Evolutionary conservation across 2,888 invertebrate species (phyloP), one percentile per base, ranked within the genome.

Genomic region (Habrosyne pyritoides): DNA sequence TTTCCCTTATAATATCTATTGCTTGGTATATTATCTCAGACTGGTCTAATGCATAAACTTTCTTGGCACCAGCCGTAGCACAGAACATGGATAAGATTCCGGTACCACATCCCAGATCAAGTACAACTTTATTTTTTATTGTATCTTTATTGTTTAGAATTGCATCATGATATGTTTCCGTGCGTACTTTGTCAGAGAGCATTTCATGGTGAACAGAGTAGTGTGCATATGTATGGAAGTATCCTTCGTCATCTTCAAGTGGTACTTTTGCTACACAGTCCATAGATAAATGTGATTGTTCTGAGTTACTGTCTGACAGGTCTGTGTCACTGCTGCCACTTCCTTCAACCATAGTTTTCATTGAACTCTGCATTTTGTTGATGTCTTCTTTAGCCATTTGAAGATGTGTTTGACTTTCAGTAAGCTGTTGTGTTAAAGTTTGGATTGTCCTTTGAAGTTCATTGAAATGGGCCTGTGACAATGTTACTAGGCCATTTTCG

Each of bases 41-140:
- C 84, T 98, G 98, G 84, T 99, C 99, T 66, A 99, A 95, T 68
- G 98, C 99, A 79, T 97, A 96, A 5, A 99, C 98, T 87, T 94
- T 95, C 59, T 94, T 93, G 47, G 99, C 99, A 24, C 99, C 99
- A 21, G 99, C 98, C 77, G 97, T 95, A 10, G 98, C 99, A 64
- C 98, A 97, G 93, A 99, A 99, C 98, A 99, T 98, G 12, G 99
- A 99, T 22, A 99, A 91, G 68, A 99, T 99, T 26, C 98, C 98
- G 0, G 99, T 99, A 22, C 99, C 99, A 87, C 99, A 99, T 33
- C 99, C 99, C 55, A 99, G 95, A 92, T 99, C 99, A 59, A 99
- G 89, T 21, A 99, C 97, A 21, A 94, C 90, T 87, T 98, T 98
- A 46, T 94, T 95, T 71, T 92, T 91, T 53, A 98, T 94, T 55